Conservation (phyloP, 1,140 invertebrate genomes). For the Drosophila sulfurigaster region DNA sequence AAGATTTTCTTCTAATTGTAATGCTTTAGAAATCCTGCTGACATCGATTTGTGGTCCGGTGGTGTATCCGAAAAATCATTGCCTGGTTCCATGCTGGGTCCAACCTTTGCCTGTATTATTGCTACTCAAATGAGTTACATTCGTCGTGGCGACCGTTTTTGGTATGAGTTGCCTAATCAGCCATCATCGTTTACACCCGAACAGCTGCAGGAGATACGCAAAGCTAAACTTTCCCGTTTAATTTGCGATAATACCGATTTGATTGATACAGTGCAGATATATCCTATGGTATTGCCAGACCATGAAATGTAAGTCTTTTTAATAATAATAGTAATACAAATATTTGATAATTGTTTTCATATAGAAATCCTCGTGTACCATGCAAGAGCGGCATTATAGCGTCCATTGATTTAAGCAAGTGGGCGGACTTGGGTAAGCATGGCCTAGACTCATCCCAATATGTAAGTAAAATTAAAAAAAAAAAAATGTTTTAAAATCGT, state of each 20-base stretch:
- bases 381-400: constrained; percentile 94
- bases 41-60: constrained; percentile 96
- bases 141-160: constrained; percentile 96
- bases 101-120: constrained; percentile 98
- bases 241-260: constrained; percentile 98
- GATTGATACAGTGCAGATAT: constrained; percentile 96
- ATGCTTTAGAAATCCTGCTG: constrained; percentile 89
- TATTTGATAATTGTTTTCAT: background rate
- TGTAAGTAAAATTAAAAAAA: constrained; percentile 85
- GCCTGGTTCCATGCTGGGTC: constrained; percentile 95
- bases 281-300: constrained; percentile 96
- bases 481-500: background rate
- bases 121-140: constrained; percentile 97
- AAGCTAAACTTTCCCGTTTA: constrained; percentile 93
- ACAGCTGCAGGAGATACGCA: constrained; percentile 96
- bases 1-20: background rate
- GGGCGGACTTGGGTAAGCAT: constrained; percentile 89
- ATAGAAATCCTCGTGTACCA: constrained; percentile 94
- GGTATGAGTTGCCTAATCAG: constrained; percentile 97
- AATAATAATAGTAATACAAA: background rate
- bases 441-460: constrained; percentile 87
- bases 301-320: constrained; percentile 92
- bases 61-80: constrained; percentile 95
- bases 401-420: constrained; percentile 94
- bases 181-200: constrained; percentile 96